Evolutionary conservation across 2,888 invertebrate genomes (phyloP).

Genomic region (Ectobius pallidus): DNA sequence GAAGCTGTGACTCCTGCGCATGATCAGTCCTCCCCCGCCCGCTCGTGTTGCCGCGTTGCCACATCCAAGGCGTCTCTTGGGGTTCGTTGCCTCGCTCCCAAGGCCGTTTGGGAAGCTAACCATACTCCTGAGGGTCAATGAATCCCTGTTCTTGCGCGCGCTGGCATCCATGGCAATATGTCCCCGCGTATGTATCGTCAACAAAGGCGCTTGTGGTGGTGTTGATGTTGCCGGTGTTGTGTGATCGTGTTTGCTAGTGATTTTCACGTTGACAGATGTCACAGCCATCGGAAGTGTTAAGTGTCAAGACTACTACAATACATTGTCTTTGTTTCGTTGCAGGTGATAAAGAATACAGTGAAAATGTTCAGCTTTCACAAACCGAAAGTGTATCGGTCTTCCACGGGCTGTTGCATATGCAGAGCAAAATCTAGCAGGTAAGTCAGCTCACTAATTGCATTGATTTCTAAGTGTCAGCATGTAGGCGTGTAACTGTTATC

Average conservation of each 20-base stretch:
- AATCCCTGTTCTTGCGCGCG: conserved; percentile 21
- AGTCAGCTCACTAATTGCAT: conserved; percentile 35
- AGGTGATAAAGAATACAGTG: conserved; percentile 5
- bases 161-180: conserved; percentile 32
- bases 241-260: not conserved
- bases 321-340: not conserved
- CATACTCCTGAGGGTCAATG: conserved; percentile 36
- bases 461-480: no score
- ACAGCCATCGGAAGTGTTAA: not conserved
- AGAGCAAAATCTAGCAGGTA: conserved; percentile 84
- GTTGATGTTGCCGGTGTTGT: not conserved
- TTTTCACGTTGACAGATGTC: not conserved
- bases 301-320: not conserved
- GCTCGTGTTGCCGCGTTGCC: conserved; percentile 2
- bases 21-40: conserved; percentile 23
- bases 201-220: not conserved
- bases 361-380: conserved; percentile 86
- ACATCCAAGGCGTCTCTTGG: not conserved
- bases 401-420: conserved; percentile 85
- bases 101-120: conserved; percentile 21
- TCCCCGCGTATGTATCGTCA: not conserved
- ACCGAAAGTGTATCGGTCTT: conserved; percentile 82
- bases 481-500: no score
- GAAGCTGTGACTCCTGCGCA: conserved; percentile 7
- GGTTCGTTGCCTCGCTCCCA: conserved; percentile 22